Percentiles rank a stretch among this genome's conserved stretches.
Evolutionary conservation across 2,797 vertebrate genomes (phyloP).

Genomic region (Coccyzus lansbergi): DNA sequence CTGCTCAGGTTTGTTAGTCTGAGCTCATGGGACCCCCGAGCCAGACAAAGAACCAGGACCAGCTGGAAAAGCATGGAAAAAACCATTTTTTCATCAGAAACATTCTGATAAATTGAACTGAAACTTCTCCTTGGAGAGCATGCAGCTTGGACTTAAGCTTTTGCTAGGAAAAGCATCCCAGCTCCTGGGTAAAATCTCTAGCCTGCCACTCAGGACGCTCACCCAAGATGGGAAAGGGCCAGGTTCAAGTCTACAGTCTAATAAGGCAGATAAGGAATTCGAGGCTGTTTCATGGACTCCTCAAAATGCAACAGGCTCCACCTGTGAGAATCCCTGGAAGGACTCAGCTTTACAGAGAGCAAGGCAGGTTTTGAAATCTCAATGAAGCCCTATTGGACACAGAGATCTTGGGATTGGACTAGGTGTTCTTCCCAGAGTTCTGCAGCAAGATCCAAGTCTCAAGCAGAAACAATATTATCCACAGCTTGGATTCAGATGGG

Average conservation of each 20-base stretch:
- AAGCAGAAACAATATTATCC: neutral
- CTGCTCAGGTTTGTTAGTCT: neutral
- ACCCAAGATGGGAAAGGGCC: neutral
- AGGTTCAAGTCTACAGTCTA: neutral
- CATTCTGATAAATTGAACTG: rapidly evolving
- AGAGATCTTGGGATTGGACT: neutral
- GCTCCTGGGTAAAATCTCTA: neutral
- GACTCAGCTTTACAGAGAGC: neutral
- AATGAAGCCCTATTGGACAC: rapidly evolving
- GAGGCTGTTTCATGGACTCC: neutral
- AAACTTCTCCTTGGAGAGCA: neutral
- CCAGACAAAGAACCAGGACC: neutral
- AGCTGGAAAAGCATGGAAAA: neutral
- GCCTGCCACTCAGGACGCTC: neutral
- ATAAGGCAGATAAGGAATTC: neutral
- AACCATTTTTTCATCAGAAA: neutral
- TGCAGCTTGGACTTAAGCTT: neutral
- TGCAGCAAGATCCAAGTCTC: neutral
- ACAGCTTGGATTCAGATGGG: neutral
- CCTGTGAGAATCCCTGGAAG: neutral
- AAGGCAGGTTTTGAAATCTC: neutral
- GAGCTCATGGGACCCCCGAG: rapidly evolving
- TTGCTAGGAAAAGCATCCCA: neutral
- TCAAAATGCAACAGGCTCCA: neutral
- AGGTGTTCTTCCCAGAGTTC: neutral